Evolutionary conservation across 2,797 vertebrate genomes (phyloP), one percentile per base, ranked within the genome.

Genomic region (Rhyacichthys aspro): DNA sequence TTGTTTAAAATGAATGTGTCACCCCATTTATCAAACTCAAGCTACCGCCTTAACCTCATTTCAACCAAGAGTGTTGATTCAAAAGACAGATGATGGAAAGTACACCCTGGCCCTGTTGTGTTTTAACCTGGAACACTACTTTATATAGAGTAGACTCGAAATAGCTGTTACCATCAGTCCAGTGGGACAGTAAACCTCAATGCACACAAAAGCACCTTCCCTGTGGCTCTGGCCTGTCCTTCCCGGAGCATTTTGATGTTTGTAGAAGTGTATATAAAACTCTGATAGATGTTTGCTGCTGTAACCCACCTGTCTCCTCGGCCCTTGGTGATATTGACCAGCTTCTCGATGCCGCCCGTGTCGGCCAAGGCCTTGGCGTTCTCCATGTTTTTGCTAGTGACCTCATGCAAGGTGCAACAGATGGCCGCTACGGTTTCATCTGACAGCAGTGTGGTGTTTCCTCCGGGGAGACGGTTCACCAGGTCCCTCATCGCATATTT

Each of bases 301-400:
- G 68, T 39, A 59, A 85, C 94, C 80, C 89, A 93, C 97, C 97
- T 96, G 90, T 99, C 97, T 62, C 96, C 96, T 78, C 94, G 91
- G 74, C 95, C 94, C 88, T 96, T 98, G 16, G 96, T 98, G 83
- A 99, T 98, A 91, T 96, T 96, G 87, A 99, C 96, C 82, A 99
- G 94, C 86, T 98, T 98, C 81, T 98, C 96, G 43, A 99, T 97
- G 14, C 97, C 98, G 0, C 97, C 97, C 0, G 96, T 95, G 74
- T 99, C 96, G 0, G 96, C 96, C 62, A 99, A 86, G 11, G 98
- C 96, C 74, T 98, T 98, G 68, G 98, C 98, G 0, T 99, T 98
- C 85, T 99, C 97, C 96, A 99, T 98, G 90, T 98, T 99, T 76
- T 96, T 98, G 84, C 95, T 99, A 54, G 95, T 97, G 89, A 99